These are phyloP conservation scores for Scaptomyza caliginosa DNA, from an alignment of 2,888 invertebrate genomes.

Conservation along the genomic window DNA sequence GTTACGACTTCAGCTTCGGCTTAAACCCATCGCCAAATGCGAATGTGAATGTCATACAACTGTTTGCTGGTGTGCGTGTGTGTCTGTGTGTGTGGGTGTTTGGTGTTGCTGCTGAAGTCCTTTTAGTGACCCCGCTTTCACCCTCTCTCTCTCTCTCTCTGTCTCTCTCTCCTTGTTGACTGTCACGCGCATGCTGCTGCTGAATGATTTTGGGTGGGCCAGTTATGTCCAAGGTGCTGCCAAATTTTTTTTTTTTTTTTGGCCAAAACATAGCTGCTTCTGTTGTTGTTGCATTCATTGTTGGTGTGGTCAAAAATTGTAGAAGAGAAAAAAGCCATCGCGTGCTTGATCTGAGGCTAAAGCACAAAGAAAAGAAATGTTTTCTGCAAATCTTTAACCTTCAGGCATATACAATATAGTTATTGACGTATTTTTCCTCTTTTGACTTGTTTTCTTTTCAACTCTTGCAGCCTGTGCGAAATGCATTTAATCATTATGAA, in stretches of 20 bases:
- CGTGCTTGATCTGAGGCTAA: constrained; percentile 24
- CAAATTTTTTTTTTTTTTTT: constrained; percentile 13
- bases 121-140: constrained; percentile 1
- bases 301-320: constrained; percentile 9
- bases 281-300: background rate
- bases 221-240: constrained; percentile 6
- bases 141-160: background rate
- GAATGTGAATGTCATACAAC: constrained; percentile 18
- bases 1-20: constrained; percentile 39
- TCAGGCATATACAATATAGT: constrained; percentile 3
- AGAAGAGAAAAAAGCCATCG: constrained; percentile 23
- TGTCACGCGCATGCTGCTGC: constrained; percentile 53
- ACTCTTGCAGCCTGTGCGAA: too few species aligned
- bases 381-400: constrained; percentile 28
- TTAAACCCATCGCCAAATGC: constrained; percentile 29
- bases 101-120: constrained; percentile 4
- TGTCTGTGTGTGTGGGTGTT: constrained; percentile 2
- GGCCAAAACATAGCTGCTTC: constrained; percentile 8
- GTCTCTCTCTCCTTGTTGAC: constrained; percentile 27
- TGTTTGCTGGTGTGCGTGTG: too few species aligned
- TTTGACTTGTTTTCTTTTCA: background rate
- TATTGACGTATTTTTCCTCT: constrained; percentile 9
- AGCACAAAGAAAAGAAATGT: too few species aligned
- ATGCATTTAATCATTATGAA: background rate
- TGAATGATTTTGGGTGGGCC: constrained; percentile 4